Percentiles rank a stretch among this genome's conserved stretches.
These are phyloP conservation scores for Emydura subglobosa DNA, from an alignment of 2,113 vertebrate species.

Conservation along the genomic window DNA sequence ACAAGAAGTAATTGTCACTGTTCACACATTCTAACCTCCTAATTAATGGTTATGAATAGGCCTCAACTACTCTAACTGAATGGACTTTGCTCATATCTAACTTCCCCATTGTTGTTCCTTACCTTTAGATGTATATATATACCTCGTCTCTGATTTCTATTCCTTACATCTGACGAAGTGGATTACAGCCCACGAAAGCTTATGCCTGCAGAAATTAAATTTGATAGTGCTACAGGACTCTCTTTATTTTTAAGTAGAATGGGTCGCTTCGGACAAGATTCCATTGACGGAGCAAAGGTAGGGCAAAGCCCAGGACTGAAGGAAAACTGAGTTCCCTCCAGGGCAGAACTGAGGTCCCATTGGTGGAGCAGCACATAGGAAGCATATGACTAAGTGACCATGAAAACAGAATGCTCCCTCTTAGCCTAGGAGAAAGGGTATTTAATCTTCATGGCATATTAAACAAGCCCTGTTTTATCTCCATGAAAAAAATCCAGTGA, in stretches of 20 bases:
- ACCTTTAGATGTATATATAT: too few species aligned
- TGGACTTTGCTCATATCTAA: too few species aligned
- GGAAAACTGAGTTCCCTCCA: neutral
- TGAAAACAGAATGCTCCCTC: neutral
- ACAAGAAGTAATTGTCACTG: too few species aligned
- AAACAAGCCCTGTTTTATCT: neutral
- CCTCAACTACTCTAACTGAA: too few species aligned
- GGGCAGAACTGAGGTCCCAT: neutral
- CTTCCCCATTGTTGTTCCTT: too few species aligned
- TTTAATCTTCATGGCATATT: neutral
- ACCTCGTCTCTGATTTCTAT: too few species aligned
- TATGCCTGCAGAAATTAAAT: too few species aligned
- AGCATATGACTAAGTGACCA: neutral
- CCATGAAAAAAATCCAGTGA: slow-evolving; percentile 20
- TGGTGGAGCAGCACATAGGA: neutral
- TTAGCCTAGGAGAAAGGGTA: neutral
- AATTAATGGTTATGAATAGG: too few species aligned
- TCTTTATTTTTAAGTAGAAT: neutral
- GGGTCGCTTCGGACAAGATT: neutral
- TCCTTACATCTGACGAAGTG: too few species aligned
- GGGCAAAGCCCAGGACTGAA: neutral
- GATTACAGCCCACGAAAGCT: too few species aligned
- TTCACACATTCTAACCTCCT: too few species aligned
- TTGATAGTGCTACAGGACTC: too few species aligned
- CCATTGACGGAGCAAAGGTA: neutral